Evolutionary conservation across 2,113 vertebrate species (phyloP), one percentile per base, ranked within the genome.

Genomic region (Rhagologus leucostigma): DNA sequence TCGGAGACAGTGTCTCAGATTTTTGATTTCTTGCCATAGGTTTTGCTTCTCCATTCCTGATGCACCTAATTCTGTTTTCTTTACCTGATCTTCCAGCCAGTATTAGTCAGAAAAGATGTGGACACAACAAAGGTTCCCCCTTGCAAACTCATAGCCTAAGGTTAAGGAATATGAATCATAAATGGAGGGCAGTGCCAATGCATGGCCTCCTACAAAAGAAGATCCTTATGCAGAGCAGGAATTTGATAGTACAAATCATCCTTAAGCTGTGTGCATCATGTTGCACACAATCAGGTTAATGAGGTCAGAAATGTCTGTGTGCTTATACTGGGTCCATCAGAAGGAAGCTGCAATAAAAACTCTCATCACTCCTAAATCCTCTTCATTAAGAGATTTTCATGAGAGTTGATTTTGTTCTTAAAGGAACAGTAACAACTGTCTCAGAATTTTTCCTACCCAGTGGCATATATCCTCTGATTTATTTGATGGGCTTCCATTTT

Each of bases 31-130:
- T 85, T 96, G 95, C 95, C 96, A 96, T 73, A 32, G 65, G 46
- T 89, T 97, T 94, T 97, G 71, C 67, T 91, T 94, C 88, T 93
- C 75, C 78, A 41, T 87, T 80, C 96, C 35, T 84, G 73, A 87
- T 92, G 83, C 60, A 75, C 84, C 79, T 96, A 95, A 97, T 97
- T 96, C 94, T 97, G 94, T 97, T 97, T 88, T 97, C 74, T 97
- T 95, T 96, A 86, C 78, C 71, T 89, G 90, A 94, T 93, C 96
- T 95, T 95, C 79, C 76, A 95, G 87, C 44, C 91, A 75, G 89
- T 52, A 60, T 91, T 84, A 93, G 89, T 89, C 85, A 89, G 90
- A 94, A 94, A 92, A 86, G 88, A 90, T 91, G 57, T 68, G 94
- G 64, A 50, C 75, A 89, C 56, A 96, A 52, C 90, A 95, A 96